phyloP scores from a whole-genome alignment of 1,140 invertebrate species.

The Drosophila pseudoananassae region DNA sequence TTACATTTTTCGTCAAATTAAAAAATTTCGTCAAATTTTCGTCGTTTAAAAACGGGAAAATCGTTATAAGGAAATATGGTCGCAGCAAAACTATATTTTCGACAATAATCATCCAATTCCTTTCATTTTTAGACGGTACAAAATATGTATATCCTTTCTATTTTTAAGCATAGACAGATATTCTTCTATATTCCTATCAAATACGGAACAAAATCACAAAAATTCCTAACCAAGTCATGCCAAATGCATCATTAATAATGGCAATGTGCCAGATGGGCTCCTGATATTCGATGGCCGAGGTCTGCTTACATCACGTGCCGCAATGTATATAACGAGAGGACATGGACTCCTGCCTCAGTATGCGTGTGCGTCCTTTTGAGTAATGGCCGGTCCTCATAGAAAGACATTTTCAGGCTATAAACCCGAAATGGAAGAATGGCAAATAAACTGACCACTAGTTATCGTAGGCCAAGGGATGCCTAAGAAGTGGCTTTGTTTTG shows the following conservation, averaged over 20 bases:
- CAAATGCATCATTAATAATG: slow-evolving; percentile 78
- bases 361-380: slow-evolving; percentile 40
- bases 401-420: slow-evolving; percentile 62
- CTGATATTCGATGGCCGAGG: slow-evolving; percentile 18
- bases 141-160: too few species aligned
- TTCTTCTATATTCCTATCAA: neutral
- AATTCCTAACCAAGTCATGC: slow-evolving; percentile 32
- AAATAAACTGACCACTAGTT: slow-evolving; percentile 1
- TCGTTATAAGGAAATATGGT: too few species aligned
- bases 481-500: slow-evolving; percentile 24
- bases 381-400: slow-evolving; percentile 56
- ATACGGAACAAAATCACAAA: neutral
- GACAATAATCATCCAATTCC: too few species aligned
- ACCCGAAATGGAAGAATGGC: slow-evolving; percentile 11
- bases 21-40: too few species aligned
- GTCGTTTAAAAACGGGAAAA: too few species aligned
- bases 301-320: slow-evolving; percentile 48
- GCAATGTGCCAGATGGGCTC: slow-evolving; percentile 48
- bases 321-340: slow-evolving; percentile 35
- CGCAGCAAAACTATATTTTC: too few species aligned
- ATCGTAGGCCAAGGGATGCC: neutral
- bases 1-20: too few species aligned
- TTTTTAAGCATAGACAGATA: too few species aligned
- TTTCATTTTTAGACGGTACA: too few species aligned
- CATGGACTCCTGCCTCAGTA: slow-evolving; percentile 18